Base-by-base conservation (phyloP, 2,113 vertebrate genomes). In the Hypanus sabinus region DNA sequence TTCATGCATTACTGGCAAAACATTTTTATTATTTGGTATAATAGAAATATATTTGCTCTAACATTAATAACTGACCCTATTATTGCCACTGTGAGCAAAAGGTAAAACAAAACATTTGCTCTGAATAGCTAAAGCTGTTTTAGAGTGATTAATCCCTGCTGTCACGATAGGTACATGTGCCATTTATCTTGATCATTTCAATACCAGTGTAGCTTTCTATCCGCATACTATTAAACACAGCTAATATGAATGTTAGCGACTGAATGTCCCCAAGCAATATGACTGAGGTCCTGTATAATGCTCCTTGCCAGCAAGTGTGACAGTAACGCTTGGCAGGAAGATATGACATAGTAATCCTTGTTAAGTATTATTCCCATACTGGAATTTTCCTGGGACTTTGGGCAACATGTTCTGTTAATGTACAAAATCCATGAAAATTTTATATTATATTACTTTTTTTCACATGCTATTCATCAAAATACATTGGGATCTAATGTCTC, bases 21-120 rank as follows among this genome's bases (percentile, higher is more conserved):
- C 62, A 33, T 90, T 90, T 65, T 65, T 65, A 88, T 90, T 65
- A 20, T 68, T 12, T 90, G 85, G 85, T 33, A 33, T 90, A 38
- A 73, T 71, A 27, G 70, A 93, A 38, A 75, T 71, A 73, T 71
- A 14, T 93, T 71, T 46, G 36, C 91, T 73, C 36, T 10, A 73
- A 93, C 22, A 46, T 93, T 73, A 46, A 73, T 93, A 73, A 93
- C 71, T 93, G 70, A 93, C 91, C 91, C 91, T 70, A 75, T 93
- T 73, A 71, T 70, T 93, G 91, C 20, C 70, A 36, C 36, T 55
- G 12, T 75, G 70, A 93, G 70, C 91, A 93, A 93, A 93, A 73
- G 91, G 7, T 93, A 93, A 93, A 55, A 73, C 27, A 73, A 93
- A 68, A 73, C 36, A 73, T 36, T 73, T 93, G 65, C 16, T 93